These are phyloP conservation scores for Aythya baeri DNA, from an alignment of 2,113 vertebrate genomes.

Conservation along the genomic window DNA sequence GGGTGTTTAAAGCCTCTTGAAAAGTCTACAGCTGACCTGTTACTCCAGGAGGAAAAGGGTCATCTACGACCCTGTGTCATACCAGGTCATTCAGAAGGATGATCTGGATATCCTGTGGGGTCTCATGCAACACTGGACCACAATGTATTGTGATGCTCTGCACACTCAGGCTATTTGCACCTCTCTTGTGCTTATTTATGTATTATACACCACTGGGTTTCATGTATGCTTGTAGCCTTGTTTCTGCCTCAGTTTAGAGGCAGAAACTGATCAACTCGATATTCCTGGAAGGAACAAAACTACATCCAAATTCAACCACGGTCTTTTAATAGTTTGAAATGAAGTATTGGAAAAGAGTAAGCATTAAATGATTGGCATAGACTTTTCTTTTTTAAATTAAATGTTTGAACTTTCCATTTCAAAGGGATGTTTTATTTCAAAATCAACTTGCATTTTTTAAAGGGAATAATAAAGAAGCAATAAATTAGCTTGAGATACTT, in stretches of 20 bases:
- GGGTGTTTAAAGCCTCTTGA: neutral
- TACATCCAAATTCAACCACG: neutral
- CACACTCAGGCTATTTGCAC: neutral
- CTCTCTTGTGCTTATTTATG: neutral
- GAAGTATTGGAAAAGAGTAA: neutral
- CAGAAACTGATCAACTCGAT: neutral
- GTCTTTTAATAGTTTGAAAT: neutral
- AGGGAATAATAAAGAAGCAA: conserved; percentile 26
- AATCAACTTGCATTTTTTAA: conserved; percentile 19
- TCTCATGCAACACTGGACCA: neutral
- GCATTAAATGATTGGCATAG: neutral
- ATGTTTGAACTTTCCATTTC: conserved; percentile 42
- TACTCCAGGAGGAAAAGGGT: neutral
- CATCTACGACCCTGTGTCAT: neutral
- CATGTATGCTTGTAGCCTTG: neutral
- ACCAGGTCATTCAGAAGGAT: neutral
- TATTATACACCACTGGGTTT: neutral
- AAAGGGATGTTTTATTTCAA: neutral
- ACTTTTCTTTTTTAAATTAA: conserved; percentile 27
- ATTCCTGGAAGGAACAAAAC: neutral
- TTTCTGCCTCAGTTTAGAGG: neutral
- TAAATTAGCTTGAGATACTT: neutral
- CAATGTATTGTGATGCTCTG: neutral
- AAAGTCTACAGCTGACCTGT: neutral
- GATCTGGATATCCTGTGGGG: too few relatives aligned